These are phyloP conservation scores for Oryzias javanicus DNA, from an alignment of 2,113 vertebrate genomes.

Conservation along the genomic window DNA sequence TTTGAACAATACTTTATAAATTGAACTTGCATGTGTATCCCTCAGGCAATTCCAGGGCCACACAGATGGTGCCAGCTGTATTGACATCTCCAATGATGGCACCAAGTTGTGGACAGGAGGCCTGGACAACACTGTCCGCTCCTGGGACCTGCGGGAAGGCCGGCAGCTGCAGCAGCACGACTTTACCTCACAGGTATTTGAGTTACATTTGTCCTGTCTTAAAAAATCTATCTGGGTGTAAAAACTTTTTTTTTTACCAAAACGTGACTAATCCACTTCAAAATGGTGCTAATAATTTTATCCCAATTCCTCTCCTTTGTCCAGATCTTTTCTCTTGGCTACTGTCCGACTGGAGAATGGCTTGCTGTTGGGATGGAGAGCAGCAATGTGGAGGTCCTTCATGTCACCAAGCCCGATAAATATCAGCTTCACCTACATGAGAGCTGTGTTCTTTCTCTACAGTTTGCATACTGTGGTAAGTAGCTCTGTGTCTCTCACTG, in stretches of 20 bases:
- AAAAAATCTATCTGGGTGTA: too few species aligned
- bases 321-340: conserved; percentile 95
- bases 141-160: conserved; percentile 95
- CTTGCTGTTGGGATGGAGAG: conserved; percentile 98
- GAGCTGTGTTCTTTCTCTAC: conserved; percentile 96
- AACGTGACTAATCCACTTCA: too few species aligned
- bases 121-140: conserved; percentile 95
- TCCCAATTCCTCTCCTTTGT: neutral
- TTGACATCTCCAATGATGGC: conserved; percentile 95
- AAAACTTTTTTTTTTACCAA: too few species aligned
- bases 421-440: conserved; percentile 97
- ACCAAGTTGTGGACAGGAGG: conserved; percentile 97
- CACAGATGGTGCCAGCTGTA: conserved; percentile 96
- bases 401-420: conserved; percentile 96
- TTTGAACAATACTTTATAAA: too few species aligned
- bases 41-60: conserved; percentile 94
- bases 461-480: conserved; percentile 95
- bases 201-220: too few species aligned
- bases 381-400: conserved; percentile 96
- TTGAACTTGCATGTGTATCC: conserved; percentile 24
- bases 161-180: conserved; percentile 96
- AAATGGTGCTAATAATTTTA: too few species aligned
- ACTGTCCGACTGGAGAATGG: conserved; percentile 97
- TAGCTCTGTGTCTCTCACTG: neutral
- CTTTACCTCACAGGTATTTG: conserved; percentile 92